Conservation (phyloP, 2,797 vertebrate species). For the Anabacerthia variegaticeps region DNA sequence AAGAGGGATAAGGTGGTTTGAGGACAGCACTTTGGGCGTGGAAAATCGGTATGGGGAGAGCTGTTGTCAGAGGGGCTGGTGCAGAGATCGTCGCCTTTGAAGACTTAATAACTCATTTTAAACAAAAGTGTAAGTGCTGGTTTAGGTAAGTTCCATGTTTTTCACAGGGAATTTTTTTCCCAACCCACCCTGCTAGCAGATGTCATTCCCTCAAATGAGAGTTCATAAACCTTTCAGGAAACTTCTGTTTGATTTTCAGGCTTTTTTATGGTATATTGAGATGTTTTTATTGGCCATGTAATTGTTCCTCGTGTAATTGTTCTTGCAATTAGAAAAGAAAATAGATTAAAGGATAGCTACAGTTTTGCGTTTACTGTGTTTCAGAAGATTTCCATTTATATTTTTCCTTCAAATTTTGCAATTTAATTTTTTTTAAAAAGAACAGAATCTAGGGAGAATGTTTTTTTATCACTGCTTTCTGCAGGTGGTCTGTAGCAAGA, state of each 20-base stretch:
- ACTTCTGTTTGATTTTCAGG: not conserved
- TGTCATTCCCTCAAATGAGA: not conserved
- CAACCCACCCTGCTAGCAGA: not conserved
- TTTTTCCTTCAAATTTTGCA: not conserved
- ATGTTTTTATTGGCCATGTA: not conserved
- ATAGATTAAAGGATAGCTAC: not conserved
- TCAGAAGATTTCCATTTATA: not conserved
- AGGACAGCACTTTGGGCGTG: accelerated
- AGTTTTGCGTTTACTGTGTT: not conserved
- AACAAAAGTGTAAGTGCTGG: not conserved
- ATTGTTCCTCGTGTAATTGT: not conserved
- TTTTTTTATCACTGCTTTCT: not conserved
- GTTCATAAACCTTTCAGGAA: not conserved
- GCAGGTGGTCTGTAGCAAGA: not conserved
- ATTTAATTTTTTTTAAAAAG: not conserved
- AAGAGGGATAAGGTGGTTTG: not conserved
- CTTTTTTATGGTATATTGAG: not conserved
- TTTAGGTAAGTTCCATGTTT: not conserved
- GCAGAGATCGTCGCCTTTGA: not conserved
- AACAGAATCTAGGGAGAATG: not conserved
- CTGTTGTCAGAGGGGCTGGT: not conserved
- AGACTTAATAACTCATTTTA: not conserved
- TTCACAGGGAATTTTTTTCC: not conserved
- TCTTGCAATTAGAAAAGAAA: not conserved
- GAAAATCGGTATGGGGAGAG: not conserved